Percentiles rank a stretch among this genome's conserved stretches.
Evolutionary conservation across 2,797 vertebrate genomes (phyloP).

Genomic region (Takifugu rubripes): DNA sequence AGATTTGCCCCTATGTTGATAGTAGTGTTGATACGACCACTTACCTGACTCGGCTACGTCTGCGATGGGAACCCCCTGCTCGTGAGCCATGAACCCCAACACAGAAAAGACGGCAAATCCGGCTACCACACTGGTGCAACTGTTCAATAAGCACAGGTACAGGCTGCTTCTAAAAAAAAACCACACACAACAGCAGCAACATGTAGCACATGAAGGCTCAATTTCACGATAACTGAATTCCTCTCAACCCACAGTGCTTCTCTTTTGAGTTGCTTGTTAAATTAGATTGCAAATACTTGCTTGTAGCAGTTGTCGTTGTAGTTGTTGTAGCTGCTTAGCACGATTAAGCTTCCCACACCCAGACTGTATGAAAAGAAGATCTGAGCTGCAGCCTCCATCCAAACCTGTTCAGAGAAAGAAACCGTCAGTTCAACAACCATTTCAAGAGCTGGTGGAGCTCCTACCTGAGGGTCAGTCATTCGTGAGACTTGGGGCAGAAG

Average conservation of each 20-base stretch:
- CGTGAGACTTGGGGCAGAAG: constrained; percentile 68
- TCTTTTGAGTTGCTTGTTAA: not conserved
- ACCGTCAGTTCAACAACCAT: not conserved
- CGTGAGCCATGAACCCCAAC: constrained; percentile 78
- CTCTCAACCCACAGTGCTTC: too few species aligned
- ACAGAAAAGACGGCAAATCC: constrained; percentile 81
- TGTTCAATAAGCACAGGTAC: constrained; percentile 75
- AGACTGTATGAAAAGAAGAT: constrained; percentile 76
- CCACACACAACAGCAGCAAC: not conserved
- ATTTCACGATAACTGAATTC: too few species aligned
- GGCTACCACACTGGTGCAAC: constrained; percentile 72
- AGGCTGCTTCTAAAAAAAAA: constrained; percentile 66
- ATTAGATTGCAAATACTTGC: constrained; percentile 32
- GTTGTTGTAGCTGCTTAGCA: constrained; percentile 73
- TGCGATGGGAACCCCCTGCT: constrained; percentile 69
- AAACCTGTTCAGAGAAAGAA: constrained; percentile 63
- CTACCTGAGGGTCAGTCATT: constrained; percentile 73
- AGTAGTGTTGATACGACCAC: too few species aligned
- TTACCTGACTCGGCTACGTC: constrained; percentile 78
- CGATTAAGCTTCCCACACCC: constrained; percentile 63
- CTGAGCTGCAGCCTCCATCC: constrained; percentile 77
- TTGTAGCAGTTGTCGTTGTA: constrained; percentile 77
- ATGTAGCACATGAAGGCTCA: too few species aligned
- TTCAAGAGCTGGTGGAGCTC: not conserved
- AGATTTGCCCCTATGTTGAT: too few species aligned